Conservation (phyloP, 2,888 invertebrate genomes). For the Caenorhabditis imperialis region DNA sequence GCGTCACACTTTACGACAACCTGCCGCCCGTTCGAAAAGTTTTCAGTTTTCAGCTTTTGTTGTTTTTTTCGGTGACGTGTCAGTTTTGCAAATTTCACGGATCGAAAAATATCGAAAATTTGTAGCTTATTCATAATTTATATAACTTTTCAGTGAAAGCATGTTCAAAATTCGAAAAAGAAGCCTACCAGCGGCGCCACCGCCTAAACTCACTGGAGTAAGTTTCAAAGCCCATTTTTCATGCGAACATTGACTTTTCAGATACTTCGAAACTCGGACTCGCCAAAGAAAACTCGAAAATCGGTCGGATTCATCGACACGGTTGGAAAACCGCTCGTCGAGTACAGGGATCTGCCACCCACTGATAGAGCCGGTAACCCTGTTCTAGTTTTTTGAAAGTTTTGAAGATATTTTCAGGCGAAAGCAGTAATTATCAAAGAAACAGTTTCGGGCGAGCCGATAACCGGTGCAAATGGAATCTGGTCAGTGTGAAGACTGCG, state of each 20-base stretch:
- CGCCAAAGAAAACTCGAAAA: neutral
- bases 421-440: neutral
- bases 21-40: too few species aligned
- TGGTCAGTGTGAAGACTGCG: slow-evolving; percentile 13
- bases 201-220: neutral
- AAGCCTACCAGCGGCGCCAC: neutral
- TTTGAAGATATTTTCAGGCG: neutral
- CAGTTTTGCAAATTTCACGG: too few species aligned
- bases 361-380: neutral
- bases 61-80: too few species aligned
- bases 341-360: slow-evolving; percentile 10
- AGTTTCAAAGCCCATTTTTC: too few species aligned
- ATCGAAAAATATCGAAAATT: too few species aligned
- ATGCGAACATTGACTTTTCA: too few species aligned
- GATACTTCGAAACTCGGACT: slow-evolving; percentile 10
- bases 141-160: too few species aligned
- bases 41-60: too few species aligned
- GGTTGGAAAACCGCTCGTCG: slow-evolving; percentile 41
- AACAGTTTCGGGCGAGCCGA: slow-evolving; percentile 1
- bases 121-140: too few species aligned
- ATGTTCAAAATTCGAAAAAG: neutral
- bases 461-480: slow-evolving; percentile 9
- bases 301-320: slow-evolving; percentile 28
- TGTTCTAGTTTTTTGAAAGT: neutral
- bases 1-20: too few species aligned